Conservation (phyloP, 2,797 vertebrate species). For the Rousettus madagascariensis region DNA sequence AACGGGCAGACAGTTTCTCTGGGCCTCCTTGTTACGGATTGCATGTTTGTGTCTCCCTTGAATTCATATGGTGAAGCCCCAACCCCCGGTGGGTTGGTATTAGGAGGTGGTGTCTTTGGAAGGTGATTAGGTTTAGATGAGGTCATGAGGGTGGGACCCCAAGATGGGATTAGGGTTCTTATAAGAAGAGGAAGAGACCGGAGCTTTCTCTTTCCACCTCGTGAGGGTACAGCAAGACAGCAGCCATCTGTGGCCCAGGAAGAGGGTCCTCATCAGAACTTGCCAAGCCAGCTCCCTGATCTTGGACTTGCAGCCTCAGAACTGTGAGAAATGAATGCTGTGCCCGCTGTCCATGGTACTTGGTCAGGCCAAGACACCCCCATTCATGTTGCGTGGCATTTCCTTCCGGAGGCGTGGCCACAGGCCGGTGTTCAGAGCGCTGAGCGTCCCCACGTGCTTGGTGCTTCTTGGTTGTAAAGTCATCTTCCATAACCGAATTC, state of each 20-base stretch:
- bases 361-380: neutral
- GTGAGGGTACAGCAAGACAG: neutral
- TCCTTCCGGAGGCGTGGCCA: neutral
- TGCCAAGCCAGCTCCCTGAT: neutral
- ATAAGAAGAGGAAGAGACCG: neutral
- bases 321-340: neutral
- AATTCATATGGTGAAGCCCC: neutral
- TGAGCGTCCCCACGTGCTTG: fast-evolving
- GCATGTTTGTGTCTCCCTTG: neutral
- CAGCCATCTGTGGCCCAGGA: neutral
- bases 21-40: neutral
- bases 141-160: neutral
- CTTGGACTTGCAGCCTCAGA: neutral
- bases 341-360: neutral
- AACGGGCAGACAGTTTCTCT: neutral
- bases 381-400: neutral
- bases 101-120: neutral
- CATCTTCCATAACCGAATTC: neutral
- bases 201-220: fast-evolving
- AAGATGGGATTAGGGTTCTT: neutral
- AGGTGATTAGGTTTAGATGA: neutral
- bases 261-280: neutral
- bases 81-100: neutral
- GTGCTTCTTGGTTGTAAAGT: neutral
- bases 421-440: neutral